phyloP scores from a whole-genome alignment of 2,113 vertebrate genomes.

The Clupea harengus region DNA sequence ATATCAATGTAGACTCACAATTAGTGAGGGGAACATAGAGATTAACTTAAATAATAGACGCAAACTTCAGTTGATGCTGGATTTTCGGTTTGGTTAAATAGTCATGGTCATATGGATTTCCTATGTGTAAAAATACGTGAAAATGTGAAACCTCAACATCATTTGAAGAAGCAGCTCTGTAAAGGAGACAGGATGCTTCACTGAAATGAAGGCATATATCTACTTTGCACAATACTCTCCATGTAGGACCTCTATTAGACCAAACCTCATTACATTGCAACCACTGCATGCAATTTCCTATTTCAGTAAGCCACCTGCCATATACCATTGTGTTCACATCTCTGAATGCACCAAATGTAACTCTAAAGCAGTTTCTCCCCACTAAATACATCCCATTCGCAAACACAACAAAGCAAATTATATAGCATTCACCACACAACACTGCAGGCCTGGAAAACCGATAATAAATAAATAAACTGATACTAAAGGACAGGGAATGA shows the following conservation, averaged over 20 bases:
- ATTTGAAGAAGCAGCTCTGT: background rate
- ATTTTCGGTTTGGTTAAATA: background rate
- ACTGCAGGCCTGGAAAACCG: constrained; percentile 42
- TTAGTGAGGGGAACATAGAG: background rate
- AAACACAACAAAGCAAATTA: constrained; percentile 43
- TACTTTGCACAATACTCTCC: constrained; percentile 1
- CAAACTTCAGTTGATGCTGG: background rate
- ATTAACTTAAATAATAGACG: background rate
- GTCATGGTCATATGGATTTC: background rate
- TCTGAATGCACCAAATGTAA: constrained; percentile 41
- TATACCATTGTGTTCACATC: constrained; percentile 36
- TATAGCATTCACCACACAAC: constrained; percentile 49
- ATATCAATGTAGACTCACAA: background rate
- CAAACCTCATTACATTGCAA: background rate
- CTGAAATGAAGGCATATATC: background rate
- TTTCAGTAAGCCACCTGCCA: constrained; percentile 45
- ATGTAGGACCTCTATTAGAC: background rate
- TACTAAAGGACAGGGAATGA: constrained; percentile 57
- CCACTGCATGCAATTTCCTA: constrained; percentile 42
- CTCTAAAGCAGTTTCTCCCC: constrained; percentile 26
- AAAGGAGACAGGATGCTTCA: background rate
- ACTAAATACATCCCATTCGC: constrained; percentile 37
- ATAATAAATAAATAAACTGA: constrained; percentile 65
- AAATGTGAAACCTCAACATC: background rate
- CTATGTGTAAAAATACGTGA: background rate